phyloP scores from a whole-genome alignment of 2,797 vertebrate genomes.

The Acanthurus leucopareius region DNA sequence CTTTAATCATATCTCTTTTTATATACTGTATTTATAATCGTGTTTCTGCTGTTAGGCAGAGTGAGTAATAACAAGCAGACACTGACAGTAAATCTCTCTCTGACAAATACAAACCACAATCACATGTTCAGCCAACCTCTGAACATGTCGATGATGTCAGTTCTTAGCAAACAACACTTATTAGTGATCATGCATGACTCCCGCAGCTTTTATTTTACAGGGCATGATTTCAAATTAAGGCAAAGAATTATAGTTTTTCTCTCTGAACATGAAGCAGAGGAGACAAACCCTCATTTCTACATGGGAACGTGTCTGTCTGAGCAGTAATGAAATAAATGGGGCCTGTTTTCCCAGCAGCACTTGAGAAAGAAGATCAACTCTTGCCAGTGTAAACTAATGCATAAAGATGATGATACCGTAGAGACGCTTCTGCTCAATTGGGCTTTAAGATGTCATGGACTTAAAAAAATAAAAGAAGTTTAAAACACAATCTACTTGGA shows the following conservation, averaged over 20 bases:
- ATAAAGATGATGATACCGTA: constrained; percentile 68
- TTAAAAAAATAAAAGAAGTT: constrained; percentile 28
- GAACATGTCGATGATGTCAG: neutral
- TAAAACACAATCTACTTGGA: constrained; percentile 42
- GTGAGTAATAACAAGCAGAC: neutral
- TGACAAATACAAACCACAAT: constrained; percentile 28
- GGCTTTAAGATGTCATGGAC: constrained; percentile 56
- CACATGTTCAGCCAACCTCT: neutral
- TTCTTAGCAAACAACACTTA: constrained; percentile 2
- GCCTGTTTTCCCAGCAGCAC: constrained; percentile 70
- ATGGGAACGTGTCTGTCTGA: constrained; percentile 44
- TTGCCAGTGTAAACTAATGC: constrained; percentile 58
- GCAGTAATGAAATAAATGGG: constrained; percentile 56
- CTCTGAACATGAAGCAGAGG: constrained; percentile 36
- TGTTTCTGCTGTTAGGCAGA: neutral
- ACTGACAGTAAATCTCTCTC: constrained; percentile 4
- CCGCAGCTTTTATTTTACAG: constrained; percentile 19
- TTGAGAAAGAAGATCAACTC: constrained; percentile 64
- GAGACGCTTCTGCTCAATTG: constrained; percentile 57
- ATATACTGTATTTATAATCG: neutral
- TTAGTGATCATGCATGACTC: constrained; percentile 9
- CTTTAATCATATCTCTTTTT: neutral
- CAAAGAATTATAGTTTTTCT: constrained; percentile 26
- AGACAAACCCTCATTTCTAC: constrained; percentile 43
- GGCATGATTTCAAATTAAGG: constrained; percentile 31